A percentile compares a stretch with the other conserved stretches of the same genome.
Conservation (phyloP, 2,113 vertebrate genomes). For the Brachypteracias leptosomus region DNA sequence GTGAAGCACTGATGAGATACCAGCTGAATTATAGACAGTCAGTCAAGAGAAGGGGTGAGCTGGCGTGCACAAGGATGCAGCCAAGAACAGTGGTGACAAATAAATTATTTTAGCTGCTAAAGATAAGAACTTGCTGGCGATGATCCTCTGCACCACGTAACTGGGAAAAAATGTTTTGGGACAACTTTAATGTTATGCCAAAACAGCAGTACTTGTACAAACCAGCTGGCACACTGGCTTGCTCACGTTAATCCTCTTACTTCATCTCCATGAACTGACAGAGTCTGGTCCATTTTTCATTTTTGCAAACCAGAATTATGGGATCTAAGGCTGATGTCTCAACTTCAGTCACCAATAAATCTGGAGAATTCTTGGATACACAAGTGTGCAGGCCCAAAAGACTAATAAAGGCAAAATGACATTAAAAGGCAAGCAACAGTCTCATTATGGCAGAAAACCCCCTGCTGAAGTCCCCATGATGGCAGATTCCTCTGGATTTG, state of each 20-base stretch:
- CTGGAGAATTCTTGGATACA: background rate
- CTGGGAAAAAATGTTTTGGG: background rate
- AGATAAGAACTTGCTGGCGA: slow-evolving; percentile 14
- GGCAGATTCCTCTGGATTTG: background rate
- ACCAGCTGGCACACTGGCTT: background rate
- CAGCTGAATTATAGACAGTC: slow-evolving; percentile 31
- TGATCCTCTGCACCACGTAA: background rate
- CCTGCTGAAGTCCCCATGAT: background rate
- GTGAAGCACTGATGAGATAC: background rate
- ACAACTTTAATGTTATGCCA: background rate
- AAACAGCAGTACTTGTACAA: background rate
- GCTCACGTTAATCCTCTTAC: background rate
- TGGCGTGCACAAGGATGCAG: background rate
- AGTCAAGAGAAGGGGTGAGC: slow-evolving; percentile 1
- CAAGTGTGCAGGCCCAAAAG: background rate
- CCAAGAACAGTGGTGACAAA: slow-evolving; percentile 49
- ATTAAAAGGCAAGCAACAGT: background rate
- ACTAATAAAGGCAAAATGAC: background rate
- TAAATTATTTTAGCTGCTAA: slow-evolving; percentile 54
- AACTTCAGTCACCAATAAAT: background rate
- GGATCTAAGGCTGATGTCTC: background rate
- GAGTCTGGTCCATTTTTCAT: background rate
- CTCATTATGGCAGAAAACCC: background rate
- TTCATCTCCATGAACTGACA: background rate
- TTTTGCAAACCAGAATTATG: background rate